Evolutionary conservation across 2,888 invertebrate genomes (phyloP).

Genomic region (Schizaphis graminum): DNA sequence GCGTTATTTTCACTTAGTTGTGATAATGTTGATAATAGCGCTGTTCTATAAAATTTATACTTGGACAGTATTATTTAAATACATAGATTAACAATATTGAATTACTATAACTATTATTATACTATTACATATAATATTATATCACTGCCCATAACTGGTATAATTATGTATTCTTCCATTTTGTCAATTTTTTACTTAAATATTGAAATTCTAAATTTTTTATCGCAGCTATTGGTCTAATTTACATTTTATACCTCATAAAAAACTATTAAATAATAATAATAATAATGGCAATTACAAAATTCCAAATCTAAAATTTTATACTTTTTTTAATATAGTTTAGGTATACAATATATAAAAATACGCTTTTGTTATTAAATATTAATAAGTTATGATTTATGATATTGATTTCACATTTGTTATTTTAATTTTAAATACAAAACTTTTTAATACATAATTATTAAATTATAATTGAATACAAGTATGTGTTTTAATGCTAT

Average conservation of each 20-base stretch:
- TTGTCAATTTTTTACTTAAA: slow-evolving; percentile 29
- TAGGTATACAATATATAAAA: background rate
- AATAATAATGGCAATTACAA: background rate
- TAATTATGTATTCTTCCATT: slow-evolving; percentile 19
- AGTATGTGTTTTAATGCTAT: background rate
- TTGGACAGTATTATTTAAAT: background rate
- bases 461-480: background rate
- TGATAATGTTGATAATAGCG: background rate
- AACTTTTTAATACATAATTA: background rate
- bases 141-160: background rate
- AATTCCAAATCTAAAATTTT: background rate
- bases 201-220: background rate
- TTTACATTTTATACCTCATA: background rate
- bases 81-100: background rate
- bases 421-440: background rate
- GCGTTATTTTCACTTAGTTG: background rate
- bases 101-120: background rate
- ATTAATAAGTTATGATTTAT: background rate
- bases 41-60: background rate
- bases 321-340: background rate
- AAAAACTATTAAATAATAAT: background rate
- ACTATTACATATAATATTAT: background rate
- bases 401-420: slow-evolving; percentile 35
- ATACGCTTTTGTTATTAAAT: background rate
- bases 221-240: background rate